Percentiles rank a stretch among this genome's conserved stretches.
phyloP scores from a whole-genome alignment of 2,113 vertebrate species.

The Etheostoma spectabile region DNA sequence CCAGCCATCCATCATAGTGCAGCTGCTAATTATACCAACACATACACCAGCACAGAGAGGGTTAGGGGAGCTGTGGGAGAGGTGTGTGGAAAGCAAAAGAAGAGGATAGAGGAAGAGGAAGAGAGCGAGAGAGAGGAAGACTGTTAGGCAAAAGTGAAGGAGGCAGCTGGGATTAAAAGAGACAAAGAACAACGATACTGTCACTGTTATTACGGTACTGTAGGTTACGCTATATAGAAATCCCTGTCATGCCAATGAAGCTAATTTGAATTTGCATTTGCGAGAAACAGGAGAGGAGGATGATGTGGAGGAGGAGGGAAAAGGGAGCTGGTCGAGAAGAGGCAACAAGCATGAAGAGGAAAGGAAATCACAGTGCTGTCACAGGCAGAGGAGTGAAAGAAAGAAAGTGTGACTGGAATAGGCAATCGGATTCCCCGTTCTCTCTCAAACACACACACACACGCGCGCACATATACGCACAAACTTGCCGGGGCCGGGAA shows the following conservation, averaged over 20 bases:
- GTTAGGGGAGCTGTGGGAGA: slow-evolving; percentile 2
- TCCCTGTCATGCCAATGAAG: slow-evolving; percentile 36
- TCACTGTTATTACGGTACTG: slow-evolving; percentile 2
- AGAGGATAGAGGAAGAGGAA: not conserved
- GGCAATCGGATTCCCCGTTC: slow-evolving; percentile 57
- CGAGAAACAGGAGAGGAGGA: not conserved
- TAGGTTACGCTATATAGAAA: slow-evolving; percentile 38
- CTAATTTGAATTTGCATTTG: slow-evolving; percentile 51
- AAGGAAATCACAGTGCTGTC: slow-evolving; percentile 70
- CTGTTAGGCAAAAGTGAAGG: slow-evolving; percentile 13
- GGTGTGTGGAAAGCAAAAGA: slow-evolving; percentile 1
- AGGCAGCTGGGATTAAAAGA: slow-evolving; percentile 24
- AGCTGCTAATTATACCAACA: slow-evolving; percentile 70
- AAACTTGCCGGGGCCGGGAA: too few species aligned
- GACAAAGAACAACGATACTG: slow-evolving; percentile 23
- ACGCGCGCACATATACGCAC: slow-evolving; percentile 19
- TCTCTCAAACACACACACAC: slow-evolving; percentile 18
- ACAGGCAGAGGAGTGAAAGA: slow-evolving; percentile 68
- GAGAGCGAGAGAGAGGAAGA: slow-evolving; percentile 3
- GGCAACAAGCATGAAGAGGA: slow-evolving; percentile 72
- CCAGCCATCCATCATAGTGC: slow-evolving; percentile 73
- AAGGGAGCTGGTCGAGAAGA: slow-evolving; percentile 46
- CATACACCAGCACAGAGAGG: slow-evolving; percentile 50
- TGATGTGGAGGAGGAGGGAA: not conserved
- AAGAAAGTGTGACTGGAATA: slow-evolving; percentile 73